A percentile compares a stretch with the other conserved stretches of the same genome.
Conservation (phyloP, 2,113 vertebrate species). For the Cnemophilus loriae region DNA sequence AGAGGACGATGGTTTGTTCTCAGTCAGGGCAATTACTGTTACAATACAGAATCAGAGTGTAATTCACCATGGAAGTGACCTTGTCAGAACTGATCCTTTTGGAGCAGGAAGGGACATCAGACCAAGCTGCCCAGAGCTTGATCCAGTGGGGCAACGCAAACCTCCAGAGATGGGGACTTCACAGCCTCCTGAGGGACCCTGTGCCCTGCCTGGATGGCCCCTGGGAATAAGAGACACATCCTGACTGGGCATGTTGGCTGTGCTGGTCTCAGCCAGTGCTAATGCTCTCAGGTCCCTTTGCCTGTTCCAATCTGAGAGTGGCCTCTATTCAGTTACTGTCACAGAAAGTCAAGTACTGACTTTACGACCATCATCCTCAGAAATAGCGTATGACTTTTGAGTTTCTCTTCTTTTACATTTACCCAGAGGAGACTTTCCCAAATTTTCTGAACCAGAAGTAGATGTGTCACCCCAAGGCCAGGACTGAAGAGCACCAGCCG, state of each 20-base stretch:
- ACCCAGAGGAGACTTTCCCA: background rate
- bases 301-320: background rate
- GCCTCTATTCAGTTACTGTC: background rate
- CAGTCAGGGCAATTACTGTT: background rate
- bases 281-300: background rate
- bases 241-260: background rate
- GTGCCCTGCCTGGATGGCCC: background rate
- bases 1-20: background rate
- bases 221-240: background rate
- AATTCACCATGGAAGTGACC: background rate
- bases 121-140: background rate
- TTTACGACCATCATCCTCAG: background rate
- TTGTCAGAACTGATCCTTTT: background rate
- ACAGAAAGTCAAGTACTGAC: background rate
- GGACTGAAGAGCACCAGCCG: accelerated
- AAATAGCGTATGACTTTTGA: background rate
- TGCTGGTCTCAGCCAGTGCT: background rate
- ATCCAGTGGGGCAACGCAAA: background rate
- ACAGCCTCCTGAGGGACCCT: background rate
- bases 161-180: background rate
- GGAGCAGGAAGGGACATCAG: background rate
- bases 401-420: background rate
- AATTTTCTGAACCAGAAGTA: background rate
- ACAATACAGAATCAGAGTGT: background rate
- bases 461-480: background rate